Percentiles rank a stretch among this genome's conserved stretches.
Evolutionary conservation across 2,797 vertebrate genomes (phyloP).

Genomic region (Peromyscus nudipes): DNA sequence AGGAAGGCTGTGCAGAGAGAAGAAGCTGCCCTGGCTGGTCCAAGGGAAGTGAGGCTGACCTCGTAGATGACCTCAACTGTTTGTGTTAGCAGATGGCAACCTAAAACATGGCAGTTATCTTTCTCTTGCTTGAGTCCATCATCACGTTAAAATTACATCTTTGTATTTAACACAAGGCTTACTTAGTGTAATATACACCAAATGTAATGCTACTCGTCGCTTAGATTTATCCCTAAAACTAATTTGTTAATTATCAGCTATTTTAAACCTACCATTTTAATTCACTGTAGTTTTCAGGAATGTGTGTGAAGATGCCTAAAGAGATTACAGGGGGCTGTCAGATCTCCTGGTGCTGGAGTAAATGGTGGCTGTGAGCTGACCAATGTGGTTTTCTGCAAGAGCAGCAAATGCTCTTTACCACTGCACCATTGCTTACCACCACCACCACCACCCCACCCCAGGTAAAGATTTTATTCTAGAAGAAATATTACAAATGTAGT

Average conservation of each 20-base stretch:
- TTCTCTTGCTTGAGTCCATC: not conserved
- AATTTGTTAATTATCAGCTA: slow-evolving; percentile 1
- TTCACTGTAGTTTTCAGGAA: not conserved
- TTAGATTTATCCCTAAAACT: not conserved
- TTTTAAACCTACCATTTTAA: slow-evolving; percentile 48
- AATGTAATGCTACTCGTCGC: not conserved
- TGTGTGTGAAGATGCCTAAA: not conserved
- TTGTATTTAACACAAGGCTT: not conserved
- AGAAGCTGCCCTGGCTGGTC: not conserved
- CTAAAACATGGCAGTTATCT: not conserved
- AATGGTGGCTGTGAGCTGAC: not conserved
- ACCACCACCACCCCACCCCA: not conserved
- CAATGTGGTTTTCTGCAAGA: too few species aligned
- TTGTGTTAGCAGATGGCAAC: slow-evolving; percentile 15
- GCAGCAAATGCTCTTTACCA: not conserved
- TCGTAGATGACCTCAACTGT: not conserved
- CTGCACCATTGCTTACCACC: too few species aligned
- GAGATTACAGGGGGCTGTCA: not conserved
- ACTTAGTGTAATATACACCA: not conserved
- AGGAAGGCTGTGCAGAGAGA: not conserved
- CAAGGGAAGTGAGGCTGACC: slow-evolving; percentile 29
- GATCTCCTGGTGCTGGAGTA: not conserved
- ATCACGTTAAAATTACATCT: slow-evolving; percentile 38
- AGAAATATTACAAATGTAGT: slow-evolving; percentile 3
- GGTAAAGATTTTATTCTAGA: slow-evolving; percentile 21